A percentile compares a stretch with the other conserved stretches of the same genome.
Evolutionary conservation across 2,888 invertebrate genomes (phyloP).

Genomic region (Dermolepida albohirtum): DNA sequence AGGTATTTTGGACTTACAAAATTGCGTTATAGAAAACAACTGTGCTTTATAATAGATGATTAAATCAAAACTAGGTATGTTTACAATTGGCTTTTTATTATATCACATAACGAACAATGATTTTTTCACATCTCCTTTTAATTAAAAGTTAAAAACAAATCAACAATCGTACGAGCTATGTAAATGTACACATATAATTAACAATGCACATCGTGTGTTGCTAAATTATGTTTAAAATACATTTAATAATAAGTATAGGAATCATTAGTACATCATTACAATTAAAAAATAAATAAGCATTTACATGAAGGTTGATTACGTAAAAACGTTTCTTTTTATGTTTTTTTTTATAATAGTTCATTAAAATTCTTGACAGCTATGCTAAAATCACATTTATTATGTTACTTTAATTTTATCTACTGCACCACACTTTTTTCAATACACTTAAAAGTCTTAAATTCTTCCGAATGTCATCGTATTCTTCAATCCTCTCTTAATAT

Average conservation of each 20-base stretch:
- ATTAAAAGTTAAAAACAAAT: slow-evolving; percentile 7
- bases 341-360: background rate
- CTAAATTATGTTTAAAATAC: slow-evolving; percentile 19
- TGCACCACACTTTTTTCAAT: background rate
- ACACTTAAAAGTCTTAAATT: background rate
- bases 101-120: slow-evolving; percentile 33
- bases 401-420: slow-evolving; percentile 2
- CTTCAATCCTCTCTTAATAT: slow-evolving; percentile 28
- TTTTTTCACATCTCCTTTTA: slow-evolving; percentile 2
- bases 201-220: slow-evolving; percentile 4
- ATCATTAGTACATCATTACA: slow-evolving; percentile 33
- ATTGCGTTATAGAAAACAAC: too few species aligned
- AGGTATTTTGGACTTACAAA: too few species aligned
- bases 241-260: slow-evolving; percentile 31
- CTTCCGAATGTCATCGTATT: too few species aligned
- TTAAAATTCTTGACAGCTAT: slow-evolving; percentile 19
- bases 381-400: slow-evolving; percentile 28
- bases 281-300: slow-evolving; percentile 37
- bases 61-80: background rate
- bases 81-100: slow-evolving; percentile 21
- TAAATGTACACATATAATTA: slow-evolving; percentile 18
- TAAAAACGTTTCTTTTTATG: slow-evolving; percentile 12
- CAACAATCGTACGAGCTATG: slow-evolving; percentile 9
- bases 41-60: too few species aligned
- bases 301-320: slow-evolving; percentile 20